These are phyloP conservation scores for Sarcophaga subvicina DNA, from an alignment of 2,888 invertebrate genomes.

Conservation along the genomic window DNA sequence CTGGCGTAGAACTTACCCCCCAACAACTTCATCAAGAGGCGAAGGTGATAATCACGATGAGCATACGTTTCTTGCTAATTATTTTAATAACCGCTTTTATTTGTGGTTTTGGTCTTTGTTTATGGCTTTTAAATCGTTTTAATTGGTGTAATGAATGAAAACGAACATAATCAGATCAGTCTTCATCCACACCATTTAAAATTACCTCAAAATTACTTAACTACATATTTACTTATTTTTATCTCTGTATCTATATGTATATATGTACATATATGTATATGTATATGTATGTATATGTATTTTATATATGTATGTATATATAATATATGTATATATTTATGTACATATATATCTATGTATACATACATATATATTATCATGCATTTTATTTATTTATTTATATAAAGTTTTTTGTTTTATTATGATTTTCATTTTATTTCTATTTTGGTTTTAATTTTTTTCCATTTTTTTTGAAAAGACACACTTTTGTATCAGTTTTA, in stretches of 20 bases:
- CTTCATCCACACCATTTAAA: conserved; percentile 39
- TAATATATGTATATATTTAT: neutral
- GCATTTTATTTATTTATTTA: neutral
- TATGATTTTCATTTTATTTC: neutral
- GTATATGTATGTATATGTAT: neutral
- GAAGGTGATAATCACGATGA: conserved; percentile 82
- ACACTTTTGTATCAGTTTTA: too few species aligned
- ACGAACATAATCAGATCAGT: neutral
- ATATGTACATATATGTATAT: neutral
- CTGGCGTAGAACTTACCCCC: conserved; percentile 38
- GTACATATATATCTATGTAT: neutral
- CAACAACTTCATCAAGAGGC: conserved; percentile 75
- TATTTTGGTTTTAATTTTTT: neutral
- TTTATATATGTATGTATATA: neutral
- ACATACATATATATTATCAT: neutral
- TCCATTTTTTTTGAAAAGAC: neutral
- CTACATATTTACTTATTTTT: neutral
- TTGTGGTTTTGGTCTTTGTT: conserved; percentile 82
- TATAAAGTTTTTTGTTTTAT: neutral
- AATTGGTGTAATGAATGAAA: conserved; percentile 71
- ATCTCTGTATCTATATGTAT: neutral
- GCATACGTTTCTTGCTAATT: conserved; percentile 79
- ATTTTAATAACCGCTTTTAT: conserved; percentile 80
- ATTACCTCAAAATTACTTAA: neutral
- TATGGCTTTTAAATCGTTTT: conserved; percentile 79